Conservation (phyloP, 2,113 vertebrate genomes). For the Crotophaga sulcirostris region DNA sequence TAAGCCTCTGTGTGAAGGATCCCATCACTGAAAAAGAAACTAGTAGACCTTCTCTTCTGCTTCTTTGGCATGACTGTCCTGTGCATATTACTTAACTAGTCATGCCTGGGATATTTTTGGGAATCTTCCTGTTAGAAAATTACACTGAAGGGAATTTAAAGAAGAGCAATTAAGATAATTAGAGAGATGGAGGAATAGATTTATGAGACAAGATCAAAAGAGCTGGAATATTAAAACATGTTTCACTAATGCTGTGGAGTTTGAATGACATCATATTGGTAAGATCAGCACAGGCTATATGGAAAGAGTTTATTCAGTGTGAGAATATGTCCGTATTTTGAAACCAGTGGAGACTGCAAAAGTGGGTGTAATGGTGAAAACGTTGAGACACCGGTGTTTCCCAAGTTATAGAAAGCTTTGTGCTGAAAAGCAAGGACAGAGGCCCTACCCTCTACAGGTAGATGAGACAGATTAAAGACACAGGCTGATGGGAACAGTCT, state of each 20-base stretch:
- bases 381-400: background rate
- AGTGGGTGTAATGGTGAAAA: background rate
- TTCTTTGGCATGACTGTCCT: background rate
- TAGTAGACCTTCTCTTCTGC: background rate
- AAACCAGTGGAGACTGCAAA: background rate
- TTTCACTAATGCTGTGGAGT: conserved; percentile 42
- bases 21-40: background rate
- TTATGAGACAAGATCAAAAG: conserved; percentile 63
- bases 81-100: conserved; percentile 15
- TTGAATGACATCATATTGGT: conserved; percentile 38
- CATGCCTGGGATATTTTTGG: conserved; percentile 48
- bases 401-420: background rate
- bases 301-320: conserved; percentile 18
- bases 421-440: background rate
- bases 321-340: background rate
- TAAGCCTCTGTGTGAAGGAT: background rate
- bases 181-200: conserved; percentile 50
- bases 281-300: conserved; percentile 21
- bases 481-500: background rate
- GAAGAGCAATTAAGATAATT: conserved; percentile 68
- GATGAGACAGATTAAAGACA: background rate
- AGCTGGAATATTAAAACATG: conserved; percentile 52
- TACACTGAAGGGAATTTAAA: conserved; percentile 38
- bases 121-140: conserved; percentile 55
- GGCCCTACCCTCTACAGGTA: background rate